These are phyloP conservation scores for Zoanthus solanderi DNA, from an alignment of 92 coral and sea anemone genomes.

Conservation along the genomic window DNA sequence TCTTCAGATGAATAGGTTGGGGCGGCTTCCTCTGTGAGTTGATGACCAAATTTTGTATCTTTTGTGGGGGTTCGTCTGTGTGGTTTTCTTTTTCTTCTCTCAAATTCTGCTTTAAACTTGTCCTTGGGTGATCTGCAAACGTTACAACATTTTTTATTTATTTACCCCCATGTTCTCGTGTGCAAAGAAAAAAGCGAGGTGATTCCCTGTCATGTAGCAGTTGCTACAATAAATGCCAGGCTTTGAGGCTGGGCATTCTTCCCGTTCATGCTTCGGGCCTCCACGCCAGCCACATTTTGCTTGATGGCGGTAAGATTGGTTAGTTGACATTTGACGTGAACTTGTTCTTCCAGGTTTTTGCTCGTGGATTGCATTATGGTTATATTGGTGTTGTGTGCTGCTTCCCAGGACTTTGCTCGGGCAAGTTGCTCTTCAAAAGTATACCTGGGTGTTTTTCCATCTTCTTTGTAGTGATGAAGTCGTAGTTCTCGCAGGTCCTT, in stretches of 20 bases:
- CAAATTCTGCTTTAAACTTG: slow-evolving; percentile 47
- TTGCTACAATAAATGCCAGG: slow-evolving; percentile 51
- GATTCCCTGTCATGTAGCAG: slow-evolving; percentile 46
- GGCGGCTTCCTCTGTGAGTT: slow-evolving; percentile 10
- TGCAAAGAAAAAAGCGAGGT: background rate
- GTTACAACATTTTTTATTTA: background rate
- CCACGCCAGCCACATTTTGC: slow-evolving; percentile 50
- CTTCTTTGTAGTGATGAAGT: slow-evolving; percentile 42
- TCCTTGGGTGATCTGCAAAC: slow-evolving; percentile 56
- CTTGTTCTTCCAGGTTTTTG: slow-evolving; percentile 30
- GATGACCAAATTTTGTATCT: slow-evolving; percentile 25
- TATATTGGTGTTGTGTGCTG: slow-evolving; percentile 51
- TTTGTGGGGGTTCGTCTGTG: slow-evolving; percentile 28
- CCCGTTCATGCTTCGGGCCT: slow-evolving; percentile 38
- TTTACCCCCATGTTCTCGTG: too few relatives aligned
- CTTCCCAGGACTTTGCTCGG: slow-evolving; percentile 51
- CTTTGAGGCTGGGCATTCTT: slow-evolving; percentile 48
- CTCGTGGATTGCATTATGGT: slow-evolving; percentile 16
- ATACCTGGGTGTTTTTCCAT: slow-evolving; percentile 34
- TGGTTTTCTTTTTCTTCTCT: slow-evolving; percentile 26
- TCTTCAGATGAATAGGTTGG: slow-evolving; percentile 23
- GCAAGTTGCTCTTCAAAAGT: slow-evolving; percentile 39
- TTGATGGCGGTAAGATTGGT: slow-evolving; percentile 9
- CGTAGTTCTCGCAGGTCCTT: slow-evolving; percentile 41
- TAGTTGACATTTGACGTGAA: slow-evolving; percentile 28